Conservation (phyloP, 2,113 vertebrate species). For the Aegithalos caudatus region DNA sequence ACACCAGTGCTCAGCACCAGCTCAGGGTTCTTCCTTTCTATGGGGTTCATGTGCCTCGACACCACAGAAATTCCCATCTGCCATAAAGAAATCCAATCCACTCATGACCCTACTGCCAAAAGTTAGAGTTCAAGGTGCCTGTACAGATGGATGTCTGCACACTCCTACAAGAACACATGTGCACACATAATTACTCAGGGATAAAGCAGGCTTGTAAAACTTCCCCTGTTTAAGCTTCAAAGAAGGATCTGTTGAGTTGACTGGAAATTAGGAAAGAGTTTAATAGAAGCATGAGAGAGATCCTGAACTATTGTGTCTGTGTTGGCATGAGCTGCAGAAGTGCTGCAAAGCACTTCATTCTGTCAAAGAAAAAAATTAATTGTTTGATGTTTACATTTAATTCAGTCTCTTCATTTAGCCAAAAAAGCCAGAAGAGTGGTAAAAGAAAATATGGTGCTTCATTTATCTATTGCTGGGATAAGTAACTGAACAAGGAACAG, state of each 20-base stretch:
- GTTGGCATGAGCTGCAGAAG: background rate
- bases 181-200: background rate
- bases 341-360: background rate
- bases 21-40: background rate
- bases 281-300: background rate
- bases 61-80: background rate
- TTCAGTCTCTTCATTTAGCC: background rate
- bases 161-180: background rate
- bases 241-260: background rate
- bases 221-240: background rate
- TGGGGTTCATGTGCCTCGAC: background rate
- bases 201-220: background rate
- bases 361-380: background rate
- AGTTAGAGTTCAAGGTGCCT: background rate
- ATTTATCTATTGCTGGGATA: background rate
- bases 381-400: background rate
- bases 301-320: background rate
- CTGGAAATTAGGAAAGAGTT: background rate
- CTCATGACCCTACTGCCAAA: background rate
- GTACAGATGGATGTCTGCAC: background rate
- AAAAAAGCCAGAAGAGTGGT: background rate
- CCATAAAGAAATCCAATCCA: background rate
- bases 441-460: background rate
- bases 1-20: background rate
- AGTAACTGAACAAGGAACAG: background rate